Base-by-base conservation (phyloP, 2,113 vertebrate species). In the Macquaria australasica region DNA sequence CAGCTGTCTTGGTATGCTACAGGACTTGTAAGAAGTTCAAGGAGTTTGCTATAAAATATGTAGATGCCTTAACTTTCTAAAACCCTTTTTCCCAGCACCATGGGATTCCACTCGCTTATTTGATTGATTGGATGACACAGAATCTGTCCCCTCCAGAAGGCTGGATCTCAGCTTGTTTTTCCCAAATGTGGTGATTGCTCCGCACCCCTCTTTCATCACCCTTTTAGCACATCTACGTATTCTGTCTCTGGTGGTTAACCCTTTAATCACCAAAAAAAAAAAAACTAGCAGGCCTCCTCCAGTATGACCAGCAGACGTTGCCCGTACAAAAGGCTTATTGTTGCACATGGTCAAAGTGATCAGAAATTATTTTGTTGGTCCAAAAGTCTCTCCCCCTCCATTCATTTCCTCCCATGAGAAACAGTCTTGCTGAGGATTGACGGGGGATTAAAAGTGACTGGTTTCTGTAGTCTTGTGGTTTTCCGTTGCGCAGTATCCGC, bases 281-380 rank as follows among this genome's bases (percentile, higher is more conserved):
- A 34, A 37, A 69, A 71, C 21, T 31, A 43, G 39, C 20, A 59
- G 15, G 4, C 60, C 51, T 85, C 73, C 31, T 41, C 18, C 50
- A 63, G 64, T 37, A 43, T 63, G 53, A 66, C 48, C 51, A 66
- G 43, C 64, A 73, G 45, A 80, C 31, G 3, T 62, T 58, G 62
- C 50, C 28, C 28, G 37, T 48, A 95, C 86, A 95, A 90, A 91
- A 85, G 75, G 23, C 82, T 79, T 88, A 87, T 93, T 93, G 91
- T 95, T 91, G 68, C 75, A 71, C 31, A 4, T 63, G 51, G 82
- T 87, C 58, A 88, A 70, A 77, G 74, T 81, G 55, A 88, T 91
- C 71, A 69, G 62, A 84, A 77, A 86, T 73, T 69, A 79, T 88
- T 82, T 84, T 67, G 28, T 80, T 75, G 73, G 51, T 88, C 39